phyloP scores from a whole-genome alignment of 1,140 invertebrate species.

The Colletes latitarsis region DNA sequence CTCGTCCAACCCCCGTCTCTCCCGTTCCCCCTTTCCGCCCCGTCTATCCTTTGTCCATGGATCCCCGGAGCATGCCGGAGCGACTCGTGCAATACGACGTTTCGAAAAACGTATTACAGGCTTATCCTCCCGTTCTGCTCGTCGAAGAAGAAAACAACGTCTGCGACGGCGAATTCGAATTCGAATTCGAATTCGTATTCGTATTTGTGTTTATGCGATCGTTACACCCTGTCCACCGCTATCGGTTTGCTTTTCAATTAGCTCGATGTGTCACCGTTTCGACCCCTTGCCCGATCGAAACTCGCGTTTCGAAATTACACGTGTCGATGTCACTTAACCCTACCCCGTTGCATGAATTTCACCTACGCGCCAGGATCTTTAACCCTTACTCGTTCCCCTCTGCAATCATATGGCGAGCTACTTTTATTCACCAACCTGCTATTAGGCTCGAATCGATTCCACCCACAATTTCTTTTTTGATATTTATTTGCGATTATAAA shows the following conservation, averaged over 20 bases:
- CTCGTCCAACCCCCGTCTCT: constrained; percentile 35
- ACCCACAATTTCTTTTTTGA: no score
- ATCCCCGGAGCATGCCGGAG: constrained; percentile 28
- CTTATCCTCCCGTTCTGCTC: constrained; percentile 54
- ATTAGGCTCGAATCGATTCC: no score
- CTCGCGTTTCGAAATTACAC: no score
- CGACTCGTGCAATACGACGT: constrained; percentile 48
- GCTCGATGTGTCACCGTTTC: constrained; percentile 17
- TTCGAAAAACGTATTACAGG: constrained; percentile 61
- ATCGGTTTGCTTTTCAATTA: background rate
- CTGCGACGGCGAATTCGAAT: no score
- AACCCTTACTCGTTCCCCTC: no score
- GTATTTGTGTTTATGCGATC: background rate
- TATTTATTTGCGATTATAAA: no score
- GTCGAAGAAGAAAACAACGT: constrained; percentile 51
- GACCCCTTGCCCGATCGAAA: background rate
- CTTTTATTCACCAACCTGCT: no score
- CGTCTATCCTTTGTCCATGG: constrained; percentile 48
- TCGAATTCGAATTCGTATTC: no score
- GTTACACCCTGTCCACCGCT: background rate
- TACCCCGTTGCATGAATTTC: no score
- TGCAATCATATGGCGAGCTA: no score
- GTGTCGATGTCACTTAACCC: no score
- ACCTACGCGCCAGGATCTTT: no score
- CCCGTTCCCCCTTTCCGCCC: background rate